These are phyloP conservation scores for Halictus rubicundus DNA, from an alignment of 1,140 invertebrate genomes.

Conservation along the genomic window DNA sequence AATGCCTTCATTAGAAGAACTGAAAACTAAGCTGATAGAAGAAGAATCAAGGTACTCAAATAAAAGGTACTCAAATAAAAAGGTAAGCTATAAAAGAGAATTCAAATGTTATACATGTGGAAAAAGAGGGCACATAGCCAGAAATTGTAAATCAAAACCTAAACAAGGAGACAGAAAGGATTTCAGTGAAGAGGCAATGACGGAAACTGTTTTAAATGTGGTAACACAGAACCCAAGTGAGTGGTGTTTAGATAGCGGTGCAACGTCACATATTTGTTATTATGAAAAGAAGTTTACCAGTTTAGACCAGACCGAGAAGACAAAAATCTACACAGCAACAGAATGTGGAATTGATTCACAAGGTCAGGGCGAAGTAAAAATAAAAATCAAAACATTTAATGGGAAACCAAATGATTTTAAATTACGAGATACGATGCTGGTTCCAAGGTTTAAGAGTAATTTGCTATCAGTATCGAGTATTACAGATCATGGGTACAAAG, in stretches of 20 bases:
- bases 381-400: background rate
- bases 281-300: background rate
- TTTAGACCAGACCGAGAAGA: background rate
- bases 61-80: background rate
- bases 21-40: conserved; percentile 2
- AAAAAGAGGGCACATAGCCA: background rate
- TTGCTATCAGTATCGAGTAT: background rate
- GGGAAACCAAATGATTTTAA: background rate
- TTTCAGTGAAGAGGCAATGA: background rate
- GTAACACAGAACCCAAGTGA: background rate
- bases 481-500: background rate
- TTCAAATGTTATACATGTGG: background rate
- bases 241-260: background rate
- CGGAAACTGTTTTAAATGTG: background rate
- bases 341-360: background rate
- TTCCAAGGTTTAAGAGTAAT: background rate
- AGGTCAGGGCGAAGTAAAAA: background rate
- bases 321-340: background rate
- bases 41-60: background rate
- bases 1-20: background rate
- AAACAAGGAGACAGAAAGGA: background rate
- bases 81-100: background rate
- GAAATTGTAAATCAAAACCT: background rate
- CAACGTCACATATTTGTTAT: background rate
- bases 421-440: background rate